Evolutionary conservation across 1,140 invertebrate genomes (phyloP).

Genomic region (Plectrocnemia conspersa): DNA sequence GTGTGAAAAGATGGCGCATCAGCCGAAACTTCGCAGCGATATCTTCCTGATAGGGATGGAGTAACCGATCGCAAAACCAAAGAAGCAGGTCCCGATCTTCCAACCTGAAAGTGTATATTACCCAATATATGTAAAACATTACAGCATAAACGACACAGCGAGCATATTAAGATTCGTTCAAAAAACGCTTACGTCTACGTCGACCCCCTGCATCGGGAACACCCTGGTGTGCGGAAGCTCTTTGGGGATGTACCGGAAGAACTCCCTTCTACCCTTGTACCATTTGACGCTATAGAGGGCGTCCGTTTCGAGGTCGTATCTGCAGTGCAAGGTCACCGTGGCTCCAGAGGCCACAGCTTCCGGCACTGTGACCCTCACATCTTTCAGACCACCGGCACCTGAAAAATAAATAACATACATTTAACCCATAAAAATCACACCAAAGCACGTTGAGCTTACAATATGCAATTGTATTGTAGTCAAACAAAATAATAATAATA

Average conservation of each 20-base stretch:
- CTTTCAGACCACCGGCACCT: slow-evolving; percentile 41
- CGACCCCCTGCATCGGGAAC: slow-evolving; percentile 55
- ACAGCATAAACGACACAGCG: background rate
- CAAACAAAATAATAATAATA: too few relatives aligned
- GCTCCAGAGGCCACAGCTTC: slow-evolving; percentile 61
- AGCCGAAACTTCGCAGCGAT: slow-evolving; percentile 82
- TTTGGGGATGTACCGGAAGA: slow-evolving; percentile 64
- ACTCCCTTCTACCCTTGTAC: slow-evolving; percentile 71
- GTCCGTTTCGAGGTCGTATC: slow-evolving; percentile 65
- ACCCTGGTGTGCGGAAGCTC: slow-evolving; percentile 58
- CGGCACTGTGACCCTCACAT: slow-evolving; percentile 55
- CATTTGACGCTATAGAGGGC: slow-evolving; percentile 77
- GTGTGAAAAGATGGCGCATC: slow-evolving; percentile 83
- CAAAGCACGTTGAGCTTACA: too few relatives aligned
- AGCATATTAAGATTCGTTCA: background rate
- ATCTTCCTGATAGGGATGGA: slow-evolving; percentile 69
- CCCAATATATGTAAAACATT: background rate
- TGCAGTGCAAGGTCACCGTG: slow-evolving; percentile 63
- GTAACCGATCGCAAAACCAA: slow-evolving; percentile 71
- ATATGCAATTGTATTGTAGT: too few relatives aligned
- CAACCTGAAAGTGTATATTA: slow-evolving; percentile 56
- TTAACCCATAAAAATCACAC: too few relatives aligned
- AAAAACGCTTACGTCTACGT: slow-evolving; percentile 51
- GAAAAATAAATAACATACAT: slow-evolving; percentile 11
- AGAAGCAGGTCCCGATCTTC: slow-evolving; percentile 67